Conservation (phyloP, 2,888 invertebrate genomes). For the Onchidella celtica region DNA sequence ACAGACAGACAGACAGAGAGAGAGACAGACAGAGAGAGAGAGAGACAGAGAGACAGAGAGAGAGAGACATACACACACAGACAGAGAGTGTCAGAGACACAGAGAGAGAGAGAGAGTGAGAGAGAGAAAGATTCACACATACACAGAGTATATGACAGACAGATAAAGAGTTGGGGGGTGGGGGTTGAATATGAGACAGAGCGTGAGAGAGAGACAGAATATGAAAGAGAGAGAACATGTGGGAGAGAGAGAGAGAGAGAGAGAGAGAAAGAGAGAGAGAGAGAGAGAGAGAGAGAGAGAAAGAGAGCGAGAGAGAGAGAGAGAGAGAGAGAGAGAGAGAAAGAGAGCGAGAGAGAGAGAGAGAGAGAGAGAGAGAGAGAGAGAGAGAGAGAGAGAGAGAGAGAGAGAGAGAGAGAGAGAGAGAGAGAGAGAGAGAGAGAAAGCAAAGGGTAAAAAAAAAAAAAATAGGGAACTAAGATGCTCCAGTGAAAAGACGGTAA, state of each 20-base stretch:
- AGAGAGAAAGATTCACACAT: too few relatives aligned
- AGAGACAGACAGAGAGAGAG: background rate
- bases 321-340: too few relatives aligned
- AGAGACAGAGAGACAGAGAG: background rate
- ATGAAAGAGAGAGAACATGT: too few relatives aligned
- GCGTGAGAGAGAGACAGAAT: background rate
- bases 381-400: conserved; percentile 23
- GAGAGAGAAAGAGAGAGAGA: background rate
- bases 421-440: conserved; percentile 15
- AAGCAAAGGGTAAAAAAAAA: conserved; percentile 1
- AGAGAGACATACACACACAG: too few relatives aligned
- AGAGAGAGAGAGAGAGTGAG: background rate
- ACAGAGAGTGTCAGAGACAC: background rate
- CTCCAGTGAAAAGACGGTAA: background rate
- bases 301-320: too few relatives aligned
- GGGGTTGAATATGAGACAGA: too few relatives aligned
- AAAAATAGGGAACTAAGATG: background rate
- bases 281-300: conserved; percentile 2
- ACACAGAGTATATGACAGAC: too few relatives aligned
- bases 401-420: conserved; percentile 25
- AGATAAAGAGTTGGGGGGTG: too few relatives aligned
- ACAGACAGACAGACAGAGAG: background rate
- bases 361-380: conserved; percentile 26
- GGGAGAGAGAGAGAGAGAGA: too few relatives aligned
- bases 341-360: too few relatives aligned